These are phyloP conservation scores for Drosophila niveifrons DNA, from an alignment of 2,888 invertebrate genomes.

Conservation along the genomic window DNA sequence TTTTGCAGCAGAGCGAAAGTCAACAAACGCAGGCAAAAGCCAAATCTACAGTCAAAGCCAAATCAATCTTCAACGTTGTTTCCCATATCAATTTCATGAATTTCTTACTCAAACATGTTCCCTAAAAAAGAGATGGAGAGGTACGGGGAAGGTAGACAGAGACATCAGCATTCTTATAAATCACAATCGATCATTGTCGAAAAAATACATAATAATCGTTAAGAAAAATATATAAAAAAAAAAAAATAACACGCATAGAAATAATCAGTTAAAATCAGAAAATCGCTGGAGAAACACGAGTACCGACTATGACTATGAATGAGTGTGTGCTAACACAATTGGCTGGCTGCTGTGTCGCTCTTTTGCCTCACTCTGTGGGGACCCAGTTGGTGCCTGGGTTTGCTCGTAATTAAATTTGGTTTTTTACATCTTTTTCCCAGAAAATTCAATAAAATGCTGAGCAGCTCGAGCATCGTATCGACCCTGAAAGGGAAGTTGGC, in stretches of 20 bases:
- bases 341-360: conserved; percentile 22
- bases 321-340: conserved; percentile 38
- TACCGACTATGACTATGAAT: background rate
- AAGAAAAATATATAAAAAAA: conserved; percentile 14
- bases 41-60: conserved; percentile 32
- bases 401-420: conserved; percentile 65
- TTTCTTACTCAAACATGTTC: conserved; percentile 38
- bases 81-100: conserved; percentile 69
- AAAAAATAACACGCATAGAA: conserved; percentile 30
- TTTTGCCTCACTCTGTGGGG: background rate
- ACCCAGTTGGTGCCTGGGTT: conserved; percentile 17
- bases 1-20: conserved; percentile 43
- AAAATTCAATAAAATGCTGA: conserved; percentile 49
- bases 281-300: conserved; percentile 29
- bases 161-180: conserved; percentile 61
- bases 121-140: background rate
- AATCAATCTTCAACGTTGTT: conserved; percentile 73
- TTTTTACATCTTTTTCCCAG: conserved; percentile 63
- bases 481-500: conserved; percentile 23
- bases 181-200: conserved; percentile 82
- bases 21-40: conserved; percentile 22
- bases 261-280: conserved; percentile 35
- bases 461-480: conserved; percentile 26
- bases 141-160: conserved; percentile 14
- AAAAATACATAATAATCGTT: conserved; percentile 50